Conservation (phyloP, 1,140 invertebrate genomes). For the Ptiloglossa arizonensis region DNA sequence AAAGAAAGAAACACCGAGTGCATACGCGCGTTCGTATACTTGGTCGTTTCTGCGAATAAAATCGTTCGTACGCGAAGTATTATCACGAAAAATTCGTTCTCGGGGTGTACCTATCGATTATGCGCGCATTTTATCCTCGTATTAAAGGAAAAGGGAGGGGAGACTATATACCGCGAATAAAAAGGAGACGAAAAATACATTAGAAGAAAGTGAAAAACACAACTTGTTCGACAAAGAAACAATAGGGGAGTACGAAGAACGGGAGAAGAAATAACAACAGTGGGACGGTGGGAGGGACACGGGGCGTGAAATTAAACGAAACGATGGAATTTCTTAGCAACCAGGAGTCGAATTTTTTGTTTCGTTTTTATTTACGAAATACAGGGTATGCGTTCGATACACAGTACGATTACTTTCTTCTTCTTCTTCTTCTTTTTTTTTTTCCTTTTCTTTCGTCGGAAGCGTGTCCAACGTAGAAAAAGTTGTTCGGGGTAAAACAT, state of each 20-base stretch:
- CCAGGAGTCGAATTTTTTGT: background rate
- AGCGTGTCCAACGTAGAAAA: background rate
- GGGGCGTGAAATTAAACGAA: too few relatives aligned
- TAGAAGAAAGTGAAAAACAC: background rate
- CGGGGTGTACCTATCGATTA: too few relatives aligned
- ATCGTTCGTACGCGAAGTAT: too few relatives aligned
- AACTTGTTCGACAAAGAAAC: background rate
- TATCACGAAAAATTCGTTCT: background rate
- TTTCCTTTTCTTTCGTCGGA: too few relatives aligned
- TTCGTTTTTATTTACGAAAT: constrained; percentile 37
- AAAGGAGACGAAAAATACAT: too few relatives aligned
- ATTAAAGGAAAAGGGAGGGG: too few relatives aligned
- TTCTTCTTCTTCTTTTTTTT: too few relatives aligned
- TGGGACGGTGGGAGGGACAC: background rate
- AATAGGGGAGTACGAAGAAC: too few relatives aligned
- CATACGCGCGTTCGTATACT: background rate
- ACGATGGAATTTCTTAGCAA: background rate
- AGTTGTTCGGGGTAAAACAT: background rate
- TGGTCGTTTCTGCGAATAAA: background rate
- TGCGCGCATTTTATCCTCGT: background rate
- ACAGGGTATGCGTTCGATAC: background rate
- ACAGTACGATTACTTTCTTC: background rate
- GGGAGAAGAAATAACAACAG: background rate
- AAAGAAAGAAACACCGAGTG: constrained; percentile 10
- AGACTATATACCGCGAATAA: too few relatives aligned